These are phyloP conservation scores for Trachops cirrhosus DNA, from an alignment of 2,797 vertebrate genomes.

Conservation along the genomic window DNA sequence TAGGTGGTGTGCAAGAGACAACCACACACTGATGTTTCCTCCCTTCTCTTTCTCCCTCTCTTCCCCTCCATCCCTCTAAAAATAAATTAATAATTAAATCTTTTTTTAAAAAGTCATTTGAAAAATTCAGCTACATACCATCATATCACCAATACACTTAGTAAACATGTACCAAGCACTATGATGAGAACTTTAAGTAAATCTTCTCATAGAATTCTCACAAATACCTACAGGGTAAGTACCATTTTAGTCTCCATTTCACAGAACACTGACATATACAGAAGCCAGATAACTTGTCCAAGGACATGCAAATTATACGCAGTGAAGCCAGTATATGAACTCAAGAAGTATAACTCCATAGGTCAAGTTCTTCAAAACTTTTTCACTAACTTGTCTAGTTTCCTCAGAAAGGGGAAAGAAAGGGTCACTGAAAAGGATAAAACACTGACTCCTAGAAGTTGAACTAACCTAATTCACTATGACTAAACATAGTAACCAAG, in stretches of 20 bases:
- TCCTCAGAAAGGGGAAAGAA: background rate
- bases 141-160: background rate
- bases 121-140: background rate
- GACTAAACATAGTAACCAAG: background rate
- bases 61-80: too few relatives aligned
- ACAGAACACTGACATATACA: background rate
- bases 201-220: background rate
- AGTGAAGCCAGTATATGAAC: background rate
- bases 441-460: background rate
- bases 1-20: too few relatives aligned
- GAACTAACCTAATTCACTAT: background rate
- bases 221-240: background rate
- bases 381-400: background rate
- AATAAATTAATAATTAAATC: too few relatives aligned
- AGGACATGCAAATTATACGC: background rate
- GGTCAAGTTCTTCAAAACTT: slow-evolving; percentile 6
- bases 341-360: background rate
- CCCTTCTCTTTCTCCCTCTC: too few relatives aligned
- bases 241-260: background rate
- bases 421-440: background rate
- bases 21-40: too few relatives aligned
- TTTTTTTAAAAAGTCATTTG: background rate
- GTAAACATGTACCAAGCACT: background rate
- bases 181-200: background rate
- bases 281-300: background rate